phyloP scores from a whole-genome alignment of 2,888 invertebrate genomes.

The Villa cingulata region DNA sequence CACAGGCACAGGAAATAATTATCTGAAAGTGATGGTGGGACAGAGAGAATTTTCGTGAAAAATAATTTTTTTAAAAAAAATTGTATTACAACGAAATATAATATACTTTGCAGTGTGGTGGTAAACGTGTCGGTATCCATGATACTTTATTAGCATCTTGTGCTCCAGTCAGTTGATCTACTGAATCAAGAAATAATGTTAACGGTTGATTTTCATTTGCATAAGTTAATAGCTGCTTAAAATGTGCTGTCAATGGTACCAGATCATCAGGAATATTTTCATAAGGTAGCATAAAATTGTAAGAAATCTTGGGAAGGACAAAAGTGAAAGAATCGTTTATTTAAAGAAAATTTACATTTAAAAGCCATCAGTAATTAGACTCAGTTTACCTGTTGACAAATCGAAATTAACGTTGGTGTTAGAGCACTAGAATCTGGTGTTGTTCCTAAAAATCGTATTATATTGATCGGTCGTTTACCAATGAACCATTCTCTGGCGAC shows the following conservation, averaged over 20 bases:
- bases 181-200: slow-evolving; percentile 84
- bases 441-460: slow-evolving; percentile 87
- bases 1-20: slow-evolving; percentile 81
- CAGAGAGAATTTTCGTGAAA: too few species aligned
- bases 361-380: neutral
- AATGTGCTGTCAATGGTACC: slow-evolving; percentile 88
- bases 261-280: slow-evolving; percentile 93
- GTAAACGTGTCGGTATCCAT: slow-evolving; percentile 87
- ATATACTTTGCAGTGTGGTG: slow-evolving; percentile 71
- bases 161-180: slow-evolving; percentile 90
- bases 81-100: too few species aligned
- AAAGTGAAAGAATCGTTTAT: neutral
- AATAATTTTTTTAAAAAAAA: too few species aligned
- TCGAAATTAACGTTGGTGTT: slow-evolving; percentile 85
- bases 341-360: neutral
- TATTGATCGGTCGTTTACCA: slow-evolving; percentile 65
- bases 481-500: slow-evolving; percentile 60
- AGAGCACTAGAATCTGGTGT: slow-evolving; percentile 94
- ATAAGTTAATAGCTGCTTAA: slow-evolving; percentile 80
- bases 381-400: slow-evolving; percentile 76
- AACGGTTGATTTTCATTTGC: slow-evolving; percentile 74
- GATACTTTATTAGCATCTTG: slow-evolving; percentile 91
- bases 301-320: slow-evolving; percentile 52
- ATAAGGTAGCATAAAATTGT: slow-evolving; percentile 80
- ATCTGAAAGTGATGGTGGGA: too few species aligned